Evolutionary conservation across 1,140 invertebrate species (phyloP), one percentile per base, ranked within the genome.

Genomic region (Zaprionus davidi): DNA sequence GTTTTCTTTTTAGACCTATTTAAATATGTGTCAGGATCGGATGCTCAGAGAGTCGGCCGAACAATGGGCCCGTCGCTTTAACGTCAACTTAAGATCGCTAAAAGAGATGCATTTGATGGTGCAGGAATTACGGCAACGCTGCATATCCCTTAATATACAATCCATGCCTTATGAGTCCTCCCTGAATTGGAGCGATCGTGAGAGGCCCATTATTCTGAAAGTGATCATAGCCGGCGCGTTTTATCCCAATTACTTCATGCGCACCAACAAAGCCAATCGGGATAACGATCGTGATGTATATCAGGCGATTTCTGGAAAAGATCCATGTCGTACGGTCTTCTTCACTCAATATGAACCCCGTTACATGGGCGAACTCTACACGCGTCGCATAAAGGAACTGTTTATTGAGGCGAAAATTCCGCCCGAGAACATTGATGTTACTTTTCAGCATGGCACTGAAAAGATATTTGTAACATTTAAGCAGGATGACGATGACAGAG

Each of bases 211-310:
- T 1, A 91, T 96, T 12, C 85, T 96, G 0, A 97, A 97, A 93
- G 93, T 96, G 2, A 79, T 93, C 2, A 93, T 94, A n/a, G 94
- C 94, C 20, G 94, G 94, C 7, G 97, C 97, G 20, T 99, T 99
- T 93, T 99, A 98, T 93, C 98, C 98, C 0, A 96, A 98, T 92
- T 99, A 97, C 91, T 99, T 97, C 93, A 82, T 96, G 12, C 95
- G 95, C 38, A 92, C 92, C 0, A 79, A 91, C 17, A 93, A 92
- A 1, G 78, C 93, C 31, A 93, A 94, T 44, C 94, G 95, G 67
- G 82, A 90, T 0, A 88, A 93, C 17, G 96, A 97, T 82, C 92
- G 93, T 0, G 93, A 94, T 1, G 94, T 96, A 1, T 93, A 95
- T 0, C 95, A 95, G 67, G 83, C 92, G 0, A 91, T 98, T 0